Evolutionary conservation across 2,113 vertebrate genomes (phyloP).

Genomic region (Campylomormyrus numenius): DNA sequence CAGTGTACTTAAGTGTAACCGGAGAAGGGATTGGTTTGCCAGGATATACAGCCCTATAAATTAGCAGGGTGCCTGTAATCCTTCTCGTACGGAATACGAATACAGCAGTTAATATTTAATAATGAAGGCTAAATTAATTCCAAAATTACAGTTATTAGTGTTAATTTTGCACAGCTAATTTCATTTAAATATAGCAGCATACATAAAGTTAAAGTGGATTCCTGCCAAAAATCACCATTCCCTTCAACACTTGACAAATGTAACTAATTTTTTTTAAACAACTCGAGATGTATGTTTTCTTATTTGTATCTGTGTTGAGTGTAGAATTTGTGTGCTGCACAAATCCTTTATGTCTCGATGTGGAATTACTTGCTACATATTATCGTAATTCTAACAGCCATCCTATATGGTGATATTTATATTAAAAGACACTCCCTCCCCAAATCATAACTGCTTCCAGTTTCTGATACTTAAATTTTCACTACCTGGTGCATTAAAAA

Average conservation of each 20-base stretch:
- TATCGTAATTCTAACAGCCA: not conserved
- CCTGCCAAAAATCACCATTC: not conserved
- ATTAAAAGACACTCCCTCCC: not conserved
- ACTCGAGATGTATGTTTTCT: not conserved
- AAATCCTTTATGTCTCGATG: not conserved
- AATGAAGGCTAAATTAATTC: not conserved
- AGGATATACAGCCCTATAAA: not conserved
- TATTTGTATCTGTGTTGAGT: not conserved
- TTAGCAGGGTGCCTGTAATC: not conserved
- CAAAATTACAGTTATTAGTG: not conserved
- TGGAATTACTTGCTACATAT: not conserved
- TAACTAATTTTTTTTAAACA: not conserved
- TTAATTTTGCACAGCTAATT: not conserved
- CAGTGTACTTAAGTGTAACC: not conserved
- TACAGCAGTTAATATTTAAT: slow-evolving; percentile 1
- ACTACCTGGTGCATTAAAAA: not conserved
- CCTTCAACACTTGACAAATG: not conserved
- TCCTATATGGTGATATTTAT: not conserved
- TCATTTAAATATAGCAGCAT: not conserved
- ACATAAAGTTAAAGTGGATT: not conserved
- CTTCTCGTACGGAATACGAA: not conserved
- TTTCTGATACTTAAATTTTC: not conserved
- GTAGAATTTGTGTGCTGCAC: not conserved
- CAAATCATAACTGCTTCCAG: not conserved
- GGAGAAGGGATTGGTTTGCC: not conserved